A percentile compares a stretch with the other conserved stretches of the same genome.
phyloP scores from a whole-genome alignment of 2,888 invertebrate species.

The Desoria tigrina region DNA sequence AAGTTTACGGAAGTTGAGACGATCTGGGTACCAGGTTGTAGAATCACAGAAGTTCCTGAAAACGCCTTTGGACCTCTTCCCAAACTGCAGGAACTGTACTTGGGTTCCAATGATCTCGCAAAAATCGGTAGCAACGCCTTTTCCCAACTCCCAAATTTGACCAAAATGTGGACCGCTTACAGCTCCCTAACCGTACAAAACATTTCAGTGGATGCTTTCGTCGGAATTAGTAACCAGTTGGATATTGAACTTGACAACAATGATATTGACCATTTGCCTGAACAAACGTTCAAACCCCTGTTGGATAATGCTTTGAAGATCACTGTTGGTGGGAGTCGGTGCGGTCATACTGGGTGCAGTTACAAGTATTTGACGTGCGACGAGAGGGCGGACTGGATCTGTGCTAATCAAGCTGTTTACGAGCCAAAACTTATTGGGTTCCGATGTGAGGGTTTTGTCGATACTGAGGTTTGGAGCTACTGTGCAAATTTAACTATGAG shows the following conservation, averaged over 20 bases:
- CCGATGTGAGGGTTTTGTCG: background rate
- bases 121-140: background rate
- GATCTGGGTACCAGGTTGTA: background rate
- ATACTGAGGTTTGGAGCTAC: too few relatives aligned
- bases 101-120: background rate
- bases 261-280: background rate
- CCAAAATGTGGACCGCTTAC: background rate
- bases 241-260: background rate
- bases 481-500: too few relatives aligned
- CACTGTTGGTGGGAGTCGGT: background rate
- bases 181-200: background rate
- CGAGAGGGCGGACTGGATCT: conserved; percentile 12
- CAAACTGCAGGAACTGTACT: background rate
- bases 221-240: background rate
- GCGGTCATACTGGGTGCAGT: background rate
- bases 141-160: background rate
- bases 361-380: background rate
- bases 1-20: background rate
- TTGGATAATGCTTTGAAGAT: background rate
- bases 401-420: background rate
- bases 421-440: background rate
- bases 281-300: background rate
- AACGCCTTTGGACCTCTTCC: conserved; percentile 4
- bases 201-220: background rate
- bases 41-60: background rate